Percentiles rank a stretch among this genome's conserved stretches.
phyloP scores from a whole-genome alignment of 2,888 invertebrate genomes.

The Diplazon laetatorius region DNA sequence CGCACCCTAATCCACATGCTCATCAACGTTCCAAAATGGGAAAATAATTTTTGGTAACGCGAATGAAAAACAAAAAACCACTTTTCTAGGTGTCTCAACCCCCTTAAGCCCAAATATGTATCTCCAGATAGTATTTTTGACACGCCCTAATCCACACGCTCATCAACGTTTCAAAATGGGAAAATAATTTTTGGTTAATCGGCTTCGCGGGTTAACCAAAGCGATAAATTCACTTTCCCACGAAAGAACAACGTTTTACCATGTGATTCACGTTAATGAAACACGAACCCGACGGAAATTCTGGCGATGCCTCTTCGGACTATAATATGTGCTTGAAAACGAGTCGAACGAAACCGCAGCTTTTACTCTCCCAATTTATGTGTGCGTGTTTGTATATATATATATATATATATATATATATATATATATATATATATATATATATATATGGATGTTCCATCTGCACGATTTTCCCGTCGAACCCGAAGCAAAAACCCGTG shows the following conservation, averaged over 20 bases:
- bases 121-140: no score
- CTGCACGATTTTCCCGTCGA: not conserved
- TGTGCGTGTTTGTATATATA: not conserved
- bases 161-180: slow-evolving; percentile 6
- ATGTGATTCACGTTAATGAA: not conserved
- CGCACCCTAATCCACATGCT: no score
- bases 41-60: slow-evolving; percentile 6
- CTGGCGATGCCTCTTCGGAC: not conserved
- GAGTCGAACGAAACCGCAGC: slow-evolving; percentile 5
- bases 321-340: not conserved
- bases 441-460: no score
- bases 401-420: no score
- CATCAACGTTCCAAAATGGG: slow-evolving; percentile 6
- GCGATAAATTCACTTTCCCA: slow-evolving; percentile 28
- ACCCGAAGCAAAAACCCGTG: not conserved
- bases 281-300: not conserved
- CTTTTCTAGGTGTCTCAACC: no score
- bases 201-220: slow-evolving; percentile 6
- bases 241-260: not conserved
- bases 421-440: no score
- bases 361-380: not conserved
- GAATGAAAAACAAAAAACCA: no score
- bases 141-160: no score
- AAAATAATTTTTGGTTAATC: slow-evolving; percentile 10
- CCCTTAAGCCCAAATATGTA: no score